phyloP scores from a whole-genome alignment of 2,113 vertebrate species.

The Syngnathoides biaculeatus region DNA sequence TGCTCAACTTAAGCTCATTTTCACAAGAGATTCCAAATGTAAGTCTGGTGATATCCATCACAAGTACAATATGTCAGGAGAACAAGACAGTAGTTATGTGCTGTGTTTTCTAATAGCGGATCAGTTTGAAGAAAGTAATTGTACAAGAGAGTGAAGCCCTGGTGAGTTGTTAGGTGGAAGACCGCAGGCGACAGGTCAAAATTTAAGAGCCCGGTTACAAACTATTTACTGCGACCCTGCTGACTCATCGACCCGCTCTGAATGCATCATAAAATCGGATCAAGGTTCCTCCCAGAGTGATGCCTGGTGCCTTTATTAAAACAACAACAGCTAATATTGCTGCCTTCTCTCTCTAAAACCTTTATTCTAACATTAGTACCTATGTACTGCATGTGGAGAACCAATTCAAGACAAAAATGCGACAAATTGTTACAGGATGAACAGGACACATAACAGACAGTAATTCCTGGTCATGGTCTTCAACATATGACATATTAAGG shows the following conservation, averaged over 20 bases:
- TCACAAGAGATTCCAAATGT: no score
- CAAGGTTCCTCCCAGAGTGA: background rate
- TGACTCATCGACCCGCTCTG: background rate
- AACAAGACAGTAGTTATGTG: background rate
- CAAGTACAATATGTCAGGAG: background rate
- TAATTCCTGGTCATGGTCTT: background rate
- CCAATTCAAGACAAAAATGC: background rate
- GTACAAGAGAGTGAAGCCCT: background rate
- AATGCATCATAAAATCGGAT: background rate
- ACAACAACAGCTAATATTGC: background rate
- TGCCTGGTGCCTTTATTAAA: constrained; percentile 1
- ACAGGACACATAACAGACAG: no score
- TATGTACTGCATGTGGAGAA: background rate
- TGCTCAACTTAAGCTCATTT: no score
- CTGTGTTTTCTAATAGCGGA: background rate
- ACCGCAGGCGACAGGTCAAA: background rate
- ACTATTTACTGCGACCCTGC: background rate
- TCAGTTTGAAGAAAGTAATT: background rate
- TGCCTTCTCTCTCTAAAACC: background rate
- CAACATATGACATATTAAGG: background rate
- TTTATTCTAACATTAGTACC: background rate
- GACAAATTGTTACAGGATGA: background rate
- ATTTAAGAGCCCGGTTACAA: background rate
- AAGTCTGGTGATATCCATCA: background rate
- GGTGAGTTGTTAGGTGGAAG: background rate